Conservation (phyloP, 2,888 invertebrate species). For the Acronicta alni region DNA sequence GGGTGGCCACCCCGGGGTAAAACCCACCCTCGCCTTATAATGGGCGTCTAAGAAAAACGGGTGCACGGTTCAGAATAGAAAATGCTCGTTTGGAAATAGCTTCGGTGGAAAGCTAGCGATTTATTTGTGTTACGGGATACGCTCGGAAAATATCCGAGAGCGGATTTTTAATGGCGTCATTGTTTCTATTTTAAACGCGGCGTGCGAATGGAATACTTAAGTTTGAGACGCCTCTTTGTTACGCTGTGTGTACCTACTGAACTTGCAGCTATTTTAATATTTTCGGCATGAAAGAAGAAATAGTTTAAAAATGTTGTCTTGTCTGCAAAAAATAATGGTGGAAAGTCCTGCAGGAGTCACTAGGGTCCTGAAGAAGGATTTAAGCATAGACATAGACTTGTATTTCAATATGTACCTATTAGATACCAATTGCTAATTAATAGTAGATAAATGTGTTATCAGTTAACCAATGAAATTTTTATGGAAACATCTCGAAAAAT, state of each 20-base stretch:
- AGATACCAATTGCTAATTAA: no score
- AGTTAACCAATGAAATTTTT: no score
- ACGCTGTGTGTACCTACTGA: constrained; percentile 28
- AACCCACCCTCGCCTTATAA: constrained; percentile 81
- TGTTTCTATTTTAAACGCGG: constrained; percentile 88
- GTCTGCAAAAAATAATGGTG: no score
- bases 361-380: no score
- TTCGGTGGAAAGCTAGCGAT: constrained; percentile 89
- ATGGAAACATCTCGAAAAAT: no score
- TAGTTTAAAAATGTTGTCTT: constrained; percentile 2
- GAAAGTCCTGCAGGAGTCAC: no score
- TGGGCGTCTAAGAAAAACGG: constrained; percentile 89
- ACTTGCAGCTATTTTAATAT: constrained; percentile 40
- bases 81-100: constrained; percentile 88
- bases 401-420: no score
- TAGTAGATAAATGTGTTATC: no score
- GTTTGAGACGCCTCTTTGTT: constrained; percentile 61
- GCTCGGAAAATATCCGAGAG: constrained; percentile 87
- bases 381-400: no score
- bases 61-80: constrained; percentile 88
- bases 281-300: constrained; percentile 27
- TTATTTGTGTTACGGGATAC: constrained; percentile 87
- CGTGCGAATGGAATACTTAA: constrained; percentile 87
- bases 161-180: constrained; percentile 88
- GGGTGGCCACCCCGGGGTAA: constrained; percentile 60